Percentiles rank a stretch among this genome's conserved stretches.
phyloP scores from a whole-genome alignment of 2,888 invertebrate species.

The Zelleria hepariella region DNA sequence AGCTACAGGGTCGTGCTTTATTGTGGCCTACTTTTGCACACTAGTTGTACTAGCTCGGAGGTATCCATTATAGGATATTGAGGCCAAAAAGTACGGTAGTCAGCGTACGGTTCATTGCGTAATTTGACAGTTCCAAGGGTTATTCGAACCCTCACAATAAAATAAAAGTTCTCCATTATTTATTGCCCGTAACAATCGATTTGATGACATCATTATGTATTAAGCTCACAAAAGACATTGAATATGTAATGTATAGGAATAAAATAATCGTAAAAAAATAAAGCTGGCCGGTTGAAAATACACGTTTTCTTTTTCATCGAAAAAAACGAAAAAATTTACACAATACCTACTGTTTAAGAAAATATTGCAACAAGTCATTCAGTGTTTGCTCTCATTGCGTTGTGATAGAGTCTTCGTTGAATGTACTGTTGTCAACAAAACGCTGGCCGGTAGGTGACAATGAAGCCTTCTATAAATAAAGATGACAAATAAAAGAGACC shows the following conservation, averaged over 20 bases:
- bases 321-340: too few relatives aligned
- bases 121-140: slow-evolving; percentile 21
- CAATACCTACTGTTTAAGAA: too few relatives aligned
- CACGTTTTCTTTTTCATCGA: too few relatives aligned
- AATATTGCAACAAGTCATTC: not conserved
- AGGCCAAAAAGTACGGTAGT: slow-evolving; percentile 16
- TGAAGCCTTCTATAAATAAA: slow-evolving; percentile 29
- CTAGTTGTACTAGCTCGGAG: not conserved
- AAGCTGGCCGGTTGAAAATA: not conserved
- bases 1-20: slow-evolving; percentile 8
- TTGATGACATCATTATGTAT: not conserved
- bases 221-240: not conserved
- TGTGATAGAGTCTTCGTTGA: not conserved
- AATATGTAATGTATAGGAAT: not conserved
- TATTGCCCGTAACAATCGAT: not conserved
- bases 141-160: not conserved
- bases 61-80: not conserved
- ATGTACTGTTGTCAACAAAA: too few relatives aligned
- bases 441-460: slow-evolving; percentile 25
- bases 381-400: not conserved
- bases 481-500: slow-evolving; percentile 30
- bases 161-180: not conserved
- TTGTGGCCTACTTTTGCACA: not conserved
- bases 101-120: slow-evolving; percentile 61
- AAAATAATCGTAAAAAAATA: not conserved